These are phyloP conservation scores for Formica exsecta DNA, from an alignment of 1,140 invertebrate species.

Conservation along the genomic window DNA sequence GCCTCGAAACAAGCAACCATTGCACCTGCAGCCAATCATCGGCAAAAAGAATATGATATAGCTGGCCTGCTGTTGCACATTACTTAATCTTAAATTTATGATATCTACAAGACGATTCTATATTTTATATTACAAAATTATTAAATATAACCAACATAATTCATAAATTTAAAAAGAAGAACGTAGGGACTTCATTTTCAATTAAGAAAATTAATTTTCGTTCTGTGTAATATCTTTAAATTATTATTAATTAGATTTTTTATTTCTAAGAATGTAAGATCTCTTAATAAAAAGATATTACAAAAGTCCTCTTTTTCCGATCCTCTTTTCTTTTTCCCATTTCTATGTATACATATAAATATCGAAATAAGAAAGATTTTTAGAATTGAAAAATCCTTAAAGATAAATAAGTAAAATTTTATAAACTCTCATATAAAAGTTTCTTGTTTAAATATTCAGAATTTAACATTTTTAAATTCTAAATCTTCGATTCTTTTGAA, in stretches of 20 bases:
- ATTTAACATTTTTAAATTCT: background rate
- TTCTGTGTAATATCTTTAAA: background rate
- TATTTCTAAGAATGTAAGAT: background rate
- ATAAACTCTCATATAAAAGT: background rate
- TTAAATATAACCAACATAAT: too few relatives aligned
- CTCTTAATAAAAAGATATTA: background rate
- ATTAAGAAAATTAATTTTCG: background rate
- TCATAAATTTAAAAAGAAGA: too few relatives aligned
- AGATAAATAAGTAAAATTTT: background rate
- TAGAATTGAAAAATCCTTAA: background rate
- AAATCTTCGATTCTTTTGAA: background rate
- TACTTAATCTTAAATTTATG: conserved; percentile 12
- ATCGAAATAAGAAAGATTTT: background rate
- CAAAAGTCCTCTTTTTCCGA: background rate
- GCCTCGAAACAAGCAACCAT: conserved; percentile 8
- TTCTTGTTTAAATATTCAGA: background rate
- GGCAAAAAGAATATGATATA: conserved; percentile 24
- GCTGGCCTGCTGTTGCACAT: background rate
- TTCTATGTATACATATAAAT: background rate
- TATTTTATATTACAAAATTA: background rate
- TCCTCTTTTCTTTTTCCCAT: background rate
- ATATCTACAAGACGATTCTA: background rate
- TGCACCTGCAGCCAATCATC: conserved; percentile 59
- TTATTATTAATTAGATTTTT: conserved; percentile 5
- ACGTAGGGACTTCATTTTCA: background rate